These are phyloP conservation scores for Larimichthys polyactis DNA, from an alignment of 2,113 vertebrate species.

Conservation along the genomic window DNA sequence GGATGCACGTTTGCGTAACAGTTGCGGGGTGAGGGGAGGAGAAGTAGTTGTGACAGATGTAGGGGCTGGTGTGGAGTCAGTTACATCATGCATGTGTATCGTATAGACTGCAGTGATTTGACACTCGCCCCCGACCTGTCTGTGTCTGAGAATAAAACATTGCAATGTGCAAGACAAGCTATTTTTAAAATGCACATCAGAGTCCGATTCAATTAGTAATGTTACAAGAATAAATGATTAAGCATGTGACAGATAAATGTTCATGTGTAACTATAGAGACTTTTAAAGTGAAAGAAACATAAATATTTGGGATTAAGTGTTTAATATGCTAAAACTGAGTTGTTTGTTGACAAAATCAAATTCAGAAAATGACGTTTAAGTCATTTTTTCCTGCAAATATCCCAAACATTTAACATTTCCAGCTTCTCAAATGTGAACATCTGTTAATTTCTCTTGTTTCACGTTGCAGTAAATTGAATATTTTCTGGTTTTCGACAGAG, in stretches of 20 bases:
- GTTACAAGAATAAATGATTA: conserved; percentile 3
- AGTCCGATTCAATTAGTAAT: background rate
- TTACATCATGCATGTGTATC: conserved; percentile 52
- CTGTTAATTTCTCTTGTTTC: background rate
- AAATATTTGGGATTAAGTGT: background rate
- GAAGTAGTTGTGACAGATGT: conserved; percentile 60
- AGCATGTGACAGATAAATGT: background rate
- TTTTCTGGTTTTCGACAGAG: background rate
- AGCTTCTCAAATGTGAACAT: background rate
- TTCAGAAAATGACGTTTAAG: background rate
- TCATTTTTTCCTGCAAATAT: background rate
- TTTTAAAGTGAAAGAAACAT: background rate
- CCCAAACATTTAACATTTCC: background rate
- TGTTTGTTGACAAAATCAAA: background rate
- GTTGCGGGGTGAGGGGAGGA: conserved; percentile 31
- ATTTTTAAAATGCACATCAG: conserved; percentile 1
- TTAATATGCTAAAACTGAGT: background rate
- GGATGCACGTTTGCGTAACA: conserved; percentile 47
- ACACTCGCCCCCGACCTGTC: conserved; percentile 33
- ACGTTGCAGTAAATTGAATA: background rate
- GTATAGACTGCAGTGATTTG: conserved; percentile 61
- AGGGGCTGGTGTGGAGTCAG: conserved; percentile 33
- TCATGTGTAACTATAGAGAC: background rate
- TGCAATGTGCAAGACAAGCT: conserved; percentile 15
- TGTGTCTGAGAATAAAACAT: conserved; percentile 59